phyloP scores from a whole-genome alignment of 2,888 invertebrate species.

The Dryobotodes eremita region DNA sequence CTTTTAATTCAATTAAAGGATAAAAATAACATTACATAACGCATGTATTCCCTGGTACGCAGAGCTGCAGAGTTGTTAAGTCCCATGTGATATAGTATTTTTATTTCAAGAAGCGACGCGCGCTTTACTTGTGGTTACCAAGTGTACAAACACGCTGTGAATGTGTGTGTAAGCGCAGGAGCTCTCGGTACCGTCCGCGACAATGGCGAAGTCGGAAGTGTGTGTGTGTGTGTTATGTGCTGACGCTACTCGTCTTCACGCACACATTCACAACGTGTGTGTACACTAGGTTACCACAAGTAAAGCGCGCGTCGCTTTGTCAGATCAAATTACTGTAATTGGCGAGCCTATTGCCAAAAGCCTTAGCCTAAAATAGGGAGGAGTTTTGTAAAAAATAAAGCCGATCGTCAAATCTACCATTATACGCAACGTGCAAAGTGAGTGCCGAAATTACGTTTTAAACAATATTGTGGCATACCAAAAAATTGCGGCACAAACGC shows the following conservation, averaged over 20 bases:
- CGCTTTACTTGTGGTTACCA: not conserved
- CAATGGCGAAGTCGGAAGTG: too few relatives aligned
- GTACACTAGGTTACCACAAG: too few relatives aligned
- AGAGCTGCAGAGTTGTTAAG: not conserved
- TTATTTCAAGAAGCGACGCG: not conserved
- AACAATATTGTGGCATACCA: not conserved
- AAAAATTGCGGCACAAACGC: not conserved
- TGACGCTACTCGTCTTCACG: too few relatives aligned
- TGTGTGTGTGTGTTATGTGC: too few relatives aligned
- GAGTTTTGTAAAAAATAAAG: not conserved
- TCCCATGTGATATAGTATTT: not conserved
- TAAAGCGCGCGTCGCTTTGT: too few relatives aligned
- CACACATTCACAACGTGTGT: too few relatives aligned
- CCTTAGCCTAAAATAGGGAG: not conserved
- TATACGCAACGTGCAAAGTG: not conserved
- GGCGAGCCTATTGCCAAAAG: not conserved
- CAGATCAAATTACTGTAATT: too few relatives aligned
- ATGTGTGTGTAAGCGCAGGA: too few relatives aligned
- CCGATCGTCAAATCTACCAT: too few relatives aligned
- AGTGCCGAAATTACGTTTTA: not conserved
- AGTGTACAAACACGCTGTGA: not conserved
- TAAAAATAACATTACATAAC: too few relatives aligned
- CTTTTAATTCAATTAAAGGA: constrained; percentile 19
- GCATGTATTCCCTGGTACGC: not conserved
- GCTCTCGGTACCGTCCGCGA: too few relatives aligned